Base-by-base conservation (phyloP, 2,888 invertebrate species). In the Lasioglossum marginatum region DNA sequence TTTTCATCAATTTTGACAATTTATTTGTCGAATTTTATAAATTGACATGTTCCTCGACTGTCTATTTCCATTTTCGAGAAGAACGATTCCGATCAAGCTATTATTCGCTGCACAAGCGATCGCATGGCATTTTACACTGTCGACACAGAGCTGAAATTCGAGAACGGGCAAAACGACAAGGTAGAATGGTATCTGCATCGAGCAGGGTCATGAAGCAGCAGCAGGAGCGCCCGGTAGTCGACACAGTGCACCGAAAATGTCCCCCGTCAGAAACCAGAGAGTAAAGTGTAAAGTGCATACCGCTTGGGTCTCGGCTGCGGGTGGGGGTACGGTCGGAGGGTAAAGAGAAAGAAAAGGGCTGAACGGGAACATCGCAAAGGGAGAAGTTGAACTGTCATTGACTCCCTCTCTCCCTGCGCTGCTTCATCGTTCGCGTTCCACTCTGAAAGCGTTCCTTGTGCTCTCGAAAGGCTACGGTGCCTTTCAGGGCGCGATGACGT, bases 321-420 rank as follows among this genome's bases (percentile, higher is more conserved):
- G 84, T 52, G n/a, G 66, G 34, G 45, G n/a, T 34, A 34, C 23
- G 10, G 10, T 37, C 27, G 45, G 31, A 27, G 3, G 40, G 48
- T 27, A 34, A 14, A 40, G 60, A 16, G 71, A 74, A 45, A 68
- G 48, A 52, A 71, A 48, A 71, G 43, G 40, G 60, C 37, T 16
- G 66, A 37, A 70, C 34, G 72, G 48, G 52, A 66, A 27, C 60
- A 74, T 71, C 16, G 79, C 68, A 73, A 78, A 73, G 79, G 86
- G 79, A 85, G 82, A 86, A 82, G 82, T 83, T 82, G 81, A 72
- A 84, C 87, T 87, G 87, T 88, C 87, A 85, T 87, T 82, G 87
- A 80, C 82, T 85, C 76, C 37, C 75, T 81, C 82, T 23, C 52
- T 52, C 19, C 68, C 10, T 66, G 87, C 81, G 8, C 52, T 2